Conservation (phyloP, 2,113 vertebrate species). For the Thomomys bottae region DNA sequence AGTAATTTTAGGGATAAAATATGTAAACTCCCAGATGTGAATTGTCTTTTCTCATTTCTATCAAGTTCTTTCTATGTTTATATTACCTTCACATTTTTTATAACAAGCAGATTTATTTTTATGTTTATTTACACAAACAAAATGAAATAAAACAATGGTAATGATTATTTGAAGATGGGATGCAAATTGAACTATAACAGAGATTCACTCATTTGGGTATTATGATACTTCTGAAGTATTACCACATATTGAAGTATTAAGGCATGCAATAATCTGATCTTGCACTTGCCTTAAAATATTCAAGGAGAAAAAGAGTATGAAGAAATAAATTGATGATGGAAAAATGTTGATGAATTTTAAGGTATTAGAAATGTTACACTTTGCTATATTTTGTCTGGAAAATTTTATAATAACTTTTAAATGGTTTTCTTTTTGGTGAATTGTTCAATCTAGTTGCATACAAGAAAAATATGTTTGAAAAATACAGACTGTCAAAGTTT, state of each 20-base stretch:
- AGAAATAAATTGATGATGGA: constrained; percentile 13
- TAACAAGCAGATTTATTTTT: too few relatives aligned
- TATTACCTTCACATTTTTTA: too few relatives aligned
- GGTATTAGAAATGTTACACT: background rate
- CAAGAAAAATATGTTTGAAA: constrained; percentile 35
- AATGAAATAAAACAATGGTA: too few relatives aligned
- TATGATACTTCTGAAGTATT: background rate
- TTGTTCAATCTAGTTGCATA: background rate
- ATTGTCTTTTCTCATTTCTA: background rate
- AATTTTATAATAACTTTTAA: background rate
- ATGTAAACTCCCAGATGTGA: background rate
- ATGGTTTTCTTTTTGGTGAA: background rate
- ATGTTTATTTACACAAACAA: too few relatives aligned
- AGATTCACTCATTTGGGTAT: constrained; percentile 30
- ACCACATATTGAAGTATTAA: background rate
- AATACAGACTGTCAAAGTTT: background rate
- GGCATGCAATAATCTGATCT: background rate
- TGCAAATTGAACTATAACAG: too few relatives aligned
- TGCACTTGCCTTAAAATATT: constrained; percentile 42
- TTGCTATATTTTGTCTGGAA: background rate
- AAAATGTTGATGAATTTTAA: background rate
- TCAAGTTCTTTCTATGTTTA: background rate
- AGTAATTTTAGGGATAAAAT: background rate
- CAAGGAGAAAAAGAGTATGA: background rate
- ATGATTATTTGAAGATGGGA: too few relatives aligned